Evolutionary conservation across 1,140 invertebrate species (phyloP), one percentile per base, ranked within the genome.

Genomic region (Meteorus sp.): DNA sequence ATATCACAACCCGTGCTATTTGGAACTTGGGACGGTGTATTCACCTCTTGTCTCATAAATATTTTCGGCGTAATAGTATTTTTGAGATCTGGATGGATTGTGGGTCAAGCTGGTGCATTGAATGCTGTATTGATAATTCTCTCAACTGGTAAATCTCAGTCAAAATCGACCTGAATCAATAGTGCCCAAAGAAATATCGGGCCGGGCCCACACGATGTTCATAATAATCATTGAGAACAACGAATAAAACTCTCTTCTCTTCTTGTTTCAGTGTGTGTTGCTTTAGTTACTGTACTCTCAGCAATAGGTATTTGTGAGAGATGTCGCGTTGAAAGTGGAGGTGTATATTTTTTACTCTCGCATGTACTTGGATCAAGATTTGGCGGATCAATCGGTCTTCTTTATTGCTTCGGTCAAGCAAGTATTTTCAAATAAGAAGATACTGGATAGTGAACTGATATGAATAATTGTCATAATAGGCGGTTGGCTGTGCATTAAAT

Each of bases 1-100:
- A 89, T 95, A 75, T 93, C 92, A 25, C 90, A 95, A 75, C 94
- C 94, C 43, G 91, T 97, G 44, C 82, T 98, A 17, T 98, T 98
- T 85, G 95, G 95, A 11, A 95, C 94, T 1, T 97, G 95, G 94
- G 95, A 98, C 83, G 96, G 95, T 63, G 96, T 98, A 8, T 97
- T 95, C 74, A 95, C 94, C 58, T 90, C 89, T 31, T 94, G 92
- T 71, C 85, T 98, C 69, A 95, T 98, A 69, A 98, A 98, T 78
- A 94, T 98, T 25, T 95, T 98, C 83, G 94, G 95, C 67, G 94
- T 98, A 1, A 96, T 98, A 74, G 94, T 98, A 57, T 97, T 98
- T 80, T 82, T 98, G 23, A 83, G 95, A 70, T 94, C 94, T 63
- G 95, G 96, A 58, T 98, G 95, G 95, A 94, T 98, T 72, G 95